Conservation (phyloP, 2,888 invertebrate species). For the Hymenopus coronatus region DNA sequence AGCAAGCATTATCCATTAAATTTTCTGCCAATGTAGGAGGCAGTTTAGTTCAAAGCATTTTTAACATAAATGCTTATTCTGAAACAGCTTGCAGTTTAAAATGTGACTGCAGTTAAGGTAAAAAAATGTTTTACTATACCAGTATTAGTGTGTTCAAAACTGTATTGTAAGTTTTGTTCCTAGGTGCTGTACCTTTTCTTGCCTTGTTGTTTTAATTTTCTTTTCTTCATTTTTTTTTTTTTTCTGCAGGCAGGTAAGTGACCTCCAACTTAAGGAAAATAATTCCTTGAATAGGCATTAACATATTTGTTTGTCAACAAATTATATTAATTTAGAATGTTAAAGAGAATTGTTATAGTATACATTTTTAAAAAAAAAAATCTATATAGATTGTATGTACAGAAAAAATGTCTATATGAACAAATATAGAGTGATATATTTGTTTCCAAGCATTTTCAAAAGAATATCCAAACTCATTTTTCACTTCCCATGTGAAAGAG, state of each 20-base stretch:
- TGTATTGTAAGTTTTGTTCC: neutral
- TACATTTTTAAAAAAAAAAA: neutral
- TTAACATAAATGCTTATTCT: neutral
- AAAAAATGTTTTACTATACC: too few relatives aligned
- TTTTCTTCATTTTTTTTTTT: neutral
- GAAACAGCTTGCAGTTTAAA: neutral
- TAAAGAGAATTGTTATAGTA: neutral
- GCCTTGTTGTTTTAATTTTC: neutral
- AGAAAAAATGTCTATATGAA: neutral
- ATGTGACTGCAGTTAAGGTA: neutral
- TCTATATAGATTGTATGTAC: neutral
- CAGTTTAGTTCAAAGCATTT: too few relatives aligned
- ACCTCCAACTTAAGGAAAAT: neutral
- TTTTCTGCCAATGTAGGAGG: too few relatives aligned
- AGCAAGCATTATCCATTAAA: neutral
- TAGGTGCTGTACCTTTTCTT: too few relatives aligned
- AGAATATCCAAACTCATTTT: neutral
- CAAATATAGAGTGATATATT: neutral
- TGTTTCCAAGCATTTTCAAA: neutral
- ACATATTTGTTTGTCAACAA: neutral
- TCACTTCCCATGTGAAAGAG: neutral
- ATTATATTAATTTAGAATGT: neutral
- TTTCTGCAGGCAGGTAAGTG: neutral
- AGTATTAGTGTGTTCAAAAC: neutral
- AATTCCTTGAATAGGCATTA: neutral